Evolutionary conservation across 2,797 vertebrate species (phyloP).

Genomic region (Mus minutoides): DNA sequence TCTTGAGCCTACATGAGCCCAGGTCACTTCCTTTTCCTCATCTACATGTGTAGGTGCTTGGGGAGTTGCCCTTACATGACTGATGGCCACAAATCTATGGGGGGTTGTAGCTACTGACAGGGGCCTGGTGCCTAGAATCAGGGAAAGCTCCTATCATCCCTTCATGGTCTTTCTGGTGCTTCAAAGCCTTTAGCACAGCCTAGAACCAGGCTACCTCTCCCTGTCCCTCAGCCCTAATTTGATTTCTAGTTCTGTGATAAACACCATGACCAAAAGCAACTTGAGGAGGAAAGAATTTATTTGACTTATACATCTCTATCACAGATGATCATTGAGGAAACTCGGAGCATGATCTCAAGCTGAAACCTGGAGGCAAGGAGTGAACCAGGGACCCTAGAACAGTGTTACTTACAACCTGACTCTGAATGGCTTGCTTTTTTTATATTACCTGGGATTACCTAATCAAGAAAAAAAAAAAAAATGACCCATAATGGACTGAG

Average conservation of each 20-base stretch:
- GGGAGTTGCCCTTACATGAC: neutral
- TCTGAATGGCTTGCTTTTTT: neutral
- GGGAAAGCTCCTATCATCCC: neutral
- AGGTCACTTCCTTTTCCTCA: no score
- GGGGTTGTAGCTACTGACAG: neutral
- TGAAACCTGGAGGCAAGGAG: neutral
- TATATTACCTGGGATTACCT: neutral
- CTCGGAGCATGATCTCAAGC: neutral
- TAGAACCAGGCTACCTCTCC: neutral
- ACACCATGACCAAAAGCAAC: neutral
- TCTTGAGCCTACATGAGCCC: no score
- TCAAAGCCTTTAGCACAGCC: neutral
- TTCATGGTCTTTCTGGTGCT: neutral
- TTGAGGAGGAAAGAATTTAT: neutral
- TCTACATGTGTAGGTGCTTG: no score
- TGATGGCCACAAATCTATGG: neutral
- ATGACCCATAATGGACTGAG: neutral
- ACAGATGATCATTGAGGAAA: neutral
- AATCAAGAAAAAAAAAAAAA: neutral
- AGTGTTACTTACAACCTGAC: no score
- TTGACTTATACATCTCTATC: neutral
- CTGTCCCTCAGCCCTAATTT: neutral
- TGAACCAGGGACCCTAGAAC: no score
- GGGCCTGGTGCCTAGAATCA: neutral
- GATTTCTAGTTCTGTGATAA: neutral